Conservation (phyloP, 2,888 invertebrate genomes). For the Hypercompe scribonia region DNA sequence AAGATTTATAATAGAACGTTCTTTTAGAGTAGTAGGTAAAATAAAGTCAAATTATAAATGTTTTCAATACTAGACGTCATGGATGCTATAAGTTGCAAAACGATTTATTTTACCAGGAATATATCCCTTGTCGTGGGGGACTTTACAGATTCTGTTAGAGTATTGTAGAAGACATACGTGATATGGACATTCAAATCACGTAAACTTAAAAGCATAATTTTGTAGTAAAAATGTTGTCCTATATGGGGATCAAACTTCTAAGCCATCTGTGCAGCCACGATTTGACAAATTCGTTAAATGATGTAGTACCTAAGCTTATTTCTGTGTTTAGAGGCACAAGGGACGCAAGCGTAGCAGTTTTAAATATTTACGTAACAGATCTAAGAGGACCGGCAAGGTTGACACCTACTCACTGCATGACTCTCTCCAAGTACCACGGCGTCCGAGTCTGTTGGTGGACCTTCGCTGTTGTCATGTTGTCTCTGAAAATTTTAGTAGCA, state of each 20-base stretch:
- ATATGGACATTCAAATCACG: no score
- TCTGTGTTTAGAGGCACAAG: constrained; percentile 2
- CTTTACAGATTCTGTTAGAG: no score
- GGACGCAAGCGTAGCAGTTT: constrained; percentile 2
- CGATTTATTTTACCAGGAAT: no score
- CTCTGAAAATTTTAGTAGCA: constrained; percentile 80
- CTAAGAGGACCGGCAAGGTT: constrained; percentile 86
- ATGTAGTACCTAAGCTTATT: not conserved
- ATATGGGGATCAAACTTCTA: no score
- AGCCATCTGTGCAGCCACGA: not conserved
- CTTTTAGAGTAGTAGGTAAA: not conserved
- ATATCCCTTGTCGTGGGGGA: no score
- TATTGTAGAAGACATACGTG: no score
- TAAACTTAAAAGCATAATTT: no score
- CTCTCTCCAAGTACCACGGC: constrained; percentile 90
- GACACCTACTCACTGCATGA: constrained; percentile 89
- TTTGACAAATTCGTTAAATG: not conserved
- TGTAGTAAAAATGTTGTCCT: no score
- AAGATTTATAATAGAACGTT: no score
- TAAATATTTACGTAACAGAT: constrained; percentile 23
- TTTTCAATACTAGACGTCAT: not conserved
- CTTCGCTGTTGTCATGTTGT: constrained; percentile 90
- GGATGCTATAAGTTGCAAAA: no score
- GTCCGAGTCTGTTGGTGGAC: constrained; percentile 87
- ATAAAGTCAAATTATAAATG: not conserved